phyloP scores from a whole-genome alignment of 2,888 invertebrate species.

The Apoderus coryli region DNA sequence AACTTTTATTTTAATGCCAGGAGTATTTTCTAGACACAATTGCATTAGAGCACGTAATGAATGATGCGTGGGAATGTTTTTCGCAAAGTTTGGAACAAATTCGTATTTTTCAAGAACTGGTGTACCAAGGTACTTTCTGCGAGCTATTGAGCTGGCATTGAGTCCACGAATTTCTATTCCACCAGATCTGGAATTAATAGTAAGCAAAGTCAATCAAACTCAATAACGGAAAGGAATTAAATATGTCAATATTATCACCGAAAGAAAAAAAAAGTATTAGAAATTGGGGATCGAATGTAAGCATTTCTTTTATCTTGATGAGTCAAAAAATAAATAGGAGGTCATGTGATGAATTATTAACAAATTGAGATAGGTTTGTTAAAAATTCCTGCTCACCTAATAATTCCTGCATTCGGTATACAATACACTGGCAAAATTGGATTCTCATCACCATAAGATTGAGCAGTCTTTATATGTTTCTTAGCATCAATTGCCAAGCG shows the following conservation, averaged over 20 bases:
- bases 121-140: slow-evolving; percentile 48
- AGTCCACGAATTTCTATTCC: slow-evolving; percentile 68
- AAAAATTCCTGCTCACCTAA: slow-evolving; percentile 16
- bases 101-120: slow-evolving; percentile 64
- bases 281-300: too few species aligned
- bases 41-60: slow-evolving; percentile 50
- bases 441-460: slow-evolving; percentile 9
- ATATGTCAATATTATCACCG: too few species aligned
- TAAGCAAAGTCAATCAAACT: too few species aligned
- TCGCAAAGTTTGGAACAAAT: slow-evolving; percentile 47
- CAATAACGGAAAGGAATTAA: too few species aligned
- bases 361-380: background rate
- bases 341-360: too few species aligned
- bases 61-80: slow-evolving; percentile 18
- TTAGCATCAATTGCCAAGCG: slow-evolving; percentile 35
- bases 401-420: slow-evolving; percentile 29
- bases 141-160: slow-evolving; percentile 58
- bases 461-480: slow-evolving; percentile 19
- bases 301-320: too few species aligned
- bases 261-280: too few species aligned
- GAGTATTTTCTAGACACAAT: slow-evolving; percentile 52
- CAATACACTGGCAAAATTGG: slow-evolving; percentile 27
- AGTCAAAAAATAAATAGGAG: too few species aligned
- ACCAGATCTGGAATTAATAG: slow-evolving; percentile 42
- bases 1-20: slow-evolving; percentile 36